Conservation (phyloP, 1,140 invertebrate genomes). For the Apis cerana region DNA sequence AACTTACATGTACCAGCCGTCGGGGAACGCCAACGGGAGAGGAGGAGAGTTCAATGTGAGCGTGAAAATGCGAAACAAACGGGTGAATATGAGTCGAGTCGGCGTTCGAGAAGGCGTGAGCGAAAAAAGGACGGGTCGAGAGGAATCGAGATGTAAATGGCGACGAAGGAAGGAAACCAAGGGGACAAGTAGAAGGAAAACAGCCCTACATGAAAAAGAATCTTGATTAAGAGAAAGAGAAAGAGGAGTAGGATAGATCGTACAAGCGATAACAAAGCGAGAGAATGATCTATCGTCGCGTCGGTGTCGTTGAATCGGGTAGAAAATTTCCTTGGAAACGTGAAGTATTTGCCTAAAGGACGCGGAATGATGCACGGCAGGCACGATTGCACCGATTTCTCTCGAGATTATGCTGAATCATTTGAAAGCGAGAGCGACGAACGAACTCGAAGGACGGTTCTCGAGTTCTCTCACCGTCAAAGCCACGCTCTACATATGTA, state of each 20-base stretch:
- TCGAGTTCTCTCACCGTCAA: background rate
- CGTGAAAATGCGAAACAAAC: conserved; percentile 40
- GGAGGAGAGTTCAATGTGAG: conserved; percentile 15
- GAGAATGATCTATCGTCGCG: background rate
- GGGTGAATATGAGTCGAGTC: background rate
- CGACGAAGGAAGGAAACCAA: too few relatives aligned
- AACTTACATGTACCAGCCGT: conserved; percentile 27
- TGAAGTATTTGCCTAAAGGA: background rate
- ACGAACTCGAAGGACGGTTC: conserved; percentile 12
- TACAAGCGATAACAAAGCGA: background rate
- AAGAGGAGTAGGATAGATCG: background rate
- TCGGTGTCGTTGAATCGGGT: background rate
- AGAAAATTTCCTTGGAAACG: background rate
- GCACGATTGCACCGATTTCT: conserved; percentile 22
- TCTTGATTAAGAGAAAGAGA: background rate
- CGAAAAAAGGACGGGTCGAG: background rate
- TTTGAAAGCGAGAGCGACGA: conserved; percentile 24
- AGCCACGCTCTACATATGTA: rapidly evolving
- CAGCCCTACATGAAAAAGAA: too few relatives aligned
- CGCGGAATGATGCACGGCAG: background rate
- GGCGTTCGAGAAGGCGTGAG: background rate
- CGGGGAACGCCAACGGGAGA: background rate
- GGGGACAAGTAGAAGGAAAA: background rate
- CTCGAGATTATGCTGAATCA: conserved; percentile 33
- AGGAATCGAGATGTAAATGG: background rate